Evolutionary conservation across 2,113 vertebrate genomes (phyloP).

Genomic region (Salvelinus fontinalis): DNA sequence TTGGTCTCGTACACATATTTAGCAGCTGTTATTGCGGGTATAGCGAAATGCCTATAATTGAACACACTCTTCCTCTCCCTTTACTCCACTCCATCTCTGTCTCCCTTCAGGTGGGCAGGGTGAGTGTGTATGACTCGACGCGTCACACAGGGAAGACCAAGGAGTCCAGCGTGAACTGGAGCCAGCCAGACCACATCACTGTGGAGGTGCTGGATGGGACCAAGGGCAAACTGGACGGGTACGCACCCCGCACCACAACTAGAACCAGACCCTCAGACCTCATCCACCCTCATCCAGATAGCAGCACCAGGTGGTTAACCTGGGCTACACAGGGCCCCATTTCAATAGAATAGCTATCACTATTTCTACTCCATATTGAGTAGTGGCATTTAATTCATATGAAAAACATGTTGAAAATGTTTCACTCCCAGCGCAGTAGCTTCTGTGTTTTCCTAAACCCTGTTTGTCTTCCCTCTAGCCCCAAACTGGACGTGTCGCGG

Average conservation of each 20-base stretch:
- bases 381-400: too few species aligned
- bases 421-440: too few species aligned
- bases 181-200: slow-evolving; percentile 81
- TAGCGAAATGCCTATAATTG: too few species aligned
- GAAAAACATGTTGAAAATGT: too few species aligned
- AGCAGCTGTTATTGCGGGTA: too few species aligned
- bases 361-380: too few species aligned
- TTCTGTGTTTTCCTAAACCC: too few species aligned
- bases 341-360: too few species aligned
- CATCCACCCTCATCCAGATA: neutral
- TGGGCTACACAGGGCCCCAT: too few species aligned
- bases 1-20: too few species aligned
- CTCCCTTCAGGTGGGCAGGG: slow-evolving; percentile 84
- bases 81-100: neutral
- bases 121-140: slow-evolving; percentile 94
- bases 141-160: slow-evolving; percentile 95
- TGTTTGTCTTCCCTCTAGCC: slow-evolving; percentile 48
- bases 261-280: neutral
- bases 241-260: neutral
- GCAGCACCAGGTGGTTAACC: too few species aligned
- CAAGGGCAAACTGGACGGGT: slow-evolving; percentile 93
- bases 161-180: slow-evolving; percentile 97
- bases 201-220: slow-evolving; percentile 95
- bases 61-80: neutral
- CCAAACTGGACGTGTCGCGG: slow-evolving; percentile 83